Percentiles rank a stretch among this genome's conserved stretches.
Conservation (phyloP, 2,113 vertebrate genomes). For the Cyprinodon tularosa region DNA sequence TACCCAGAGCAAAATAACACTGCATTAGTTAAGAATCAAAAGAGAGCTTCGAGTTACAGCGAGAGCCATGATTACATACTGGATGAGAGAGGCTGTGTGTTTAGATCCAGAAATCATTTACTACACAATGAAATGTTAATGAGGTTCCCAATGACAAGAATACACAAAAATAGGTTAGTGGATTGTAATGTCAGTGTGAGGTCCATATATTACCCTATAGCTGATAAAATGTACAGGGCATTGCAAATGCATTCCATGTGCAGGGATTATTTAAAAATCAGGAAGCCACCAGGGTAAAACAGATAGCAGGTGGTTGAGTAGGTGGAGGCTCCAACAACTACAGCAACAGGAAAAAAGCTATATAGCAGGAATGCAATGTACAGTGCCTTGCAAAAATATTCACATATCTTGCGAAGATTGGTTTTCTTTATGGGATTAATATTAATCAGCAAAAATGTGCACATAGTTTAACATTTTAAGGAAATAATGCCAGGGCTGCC, state of each 20-base stretch:
- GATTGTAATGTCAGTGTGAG: not conserved
- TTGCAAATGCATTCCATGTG: not conserved
- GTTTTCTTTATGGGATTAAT: too few relatives aligned
- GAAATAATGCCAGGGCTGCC: too few relatives aligned
- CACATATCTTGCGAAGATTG: not conserved
- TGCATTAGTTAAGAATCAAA: not conserved
- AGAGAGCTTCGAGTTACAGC: not conserved
- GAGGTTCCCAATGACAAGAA: not conserved
- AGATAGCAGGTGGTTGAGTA: slow-evolving; percentile 31
- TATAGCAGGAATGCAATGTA: slow-evolving; percentile 8
- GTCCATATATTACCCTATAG: not conserved
- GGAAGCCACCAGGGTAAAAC: slow-evolving; percentile 22
- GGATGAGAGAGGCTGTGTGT: not conserved
- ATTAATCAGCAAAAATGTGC: too few relatives aligned
- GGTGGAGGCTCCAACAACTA: slow-evolving; percentile 21
- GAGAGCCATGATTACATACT: not conserved
- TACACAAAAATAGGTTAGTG: not conserved
- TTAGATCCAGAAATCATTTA: not conserved
- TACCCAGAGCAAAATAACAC: not conserved
- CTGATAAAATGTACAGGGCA: not conserved
- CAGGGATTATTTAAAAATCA: slow-evolving; percentile 24
- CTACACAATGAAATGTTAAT: not conserved
- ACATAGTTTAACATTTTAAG: too few relatives aligned
- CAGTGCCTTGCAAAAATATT: not conserved
- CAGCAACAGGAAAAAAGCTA: slow-evolving; percentile 4